These are phyloP conservation scores for Tyrophagus putrescentiae DNA, from an alignment of 1,140 invertebrate genomes.

Conservation along the genomic window DNA sequence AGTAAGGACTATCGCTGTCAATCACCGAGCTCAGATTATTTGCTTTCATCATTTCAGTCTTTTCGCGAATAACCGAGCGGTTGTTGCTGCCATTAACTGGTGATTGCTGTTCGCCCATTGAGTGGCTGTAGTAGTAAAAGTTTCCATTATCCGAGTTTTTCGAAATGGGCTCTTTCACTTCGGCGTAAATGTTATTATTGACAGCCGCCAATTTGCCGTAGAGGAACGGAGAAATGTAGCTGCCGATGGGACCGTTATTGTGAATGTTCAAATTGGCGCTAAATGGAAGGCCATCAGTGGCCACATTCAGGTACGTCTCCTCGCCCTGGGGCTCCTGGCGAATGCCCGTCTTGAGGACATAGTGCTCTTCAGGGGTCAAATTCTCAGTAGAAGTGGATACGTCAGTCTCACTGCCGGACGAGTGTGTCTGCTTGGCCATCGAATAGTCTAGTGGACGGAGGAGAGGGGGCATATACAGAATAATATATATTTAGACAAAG, in stretches of 20 bases:
- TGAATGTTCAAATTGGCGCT: constrained; percentile 31
- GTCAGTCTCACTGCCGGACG: constrained; percentile 66
- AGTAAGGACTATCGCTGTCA: constrained; percentile 11
- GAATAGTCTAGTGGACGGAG: background rate
- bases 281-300: constrained; percentile 18
- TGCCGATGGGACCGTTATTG: constrained; percentile 13
- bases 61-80: too few species aligned
- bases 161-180: background rate
- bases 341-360: constrained; percentile 60
- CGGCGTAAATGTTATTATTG: background rate
- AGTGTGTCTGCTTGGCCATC: constrained; percentile 15
- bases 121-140: background rate
- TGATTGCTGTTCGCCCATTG: background rate
- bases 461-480: background rate
- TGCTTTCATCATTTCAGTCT: background rate
- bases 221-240: constrained; percentile 24
- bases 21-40: background rate
- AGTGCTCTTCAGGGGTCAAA: constrained; percentile 64
- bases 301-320: constrained; percentile 42
- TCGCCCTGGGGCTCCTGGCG: constrained; percentile 82
- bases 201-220: constrained; percentile 26
- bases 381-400: constrained; percentile 78
- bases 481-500: constrained; percentile 5
- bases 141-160: constrained; percentile 16
- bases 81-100: background rate